Conservation (phyloP, 2,113 vertebrate species). For the Apodemus sylvaticus region DNA sequence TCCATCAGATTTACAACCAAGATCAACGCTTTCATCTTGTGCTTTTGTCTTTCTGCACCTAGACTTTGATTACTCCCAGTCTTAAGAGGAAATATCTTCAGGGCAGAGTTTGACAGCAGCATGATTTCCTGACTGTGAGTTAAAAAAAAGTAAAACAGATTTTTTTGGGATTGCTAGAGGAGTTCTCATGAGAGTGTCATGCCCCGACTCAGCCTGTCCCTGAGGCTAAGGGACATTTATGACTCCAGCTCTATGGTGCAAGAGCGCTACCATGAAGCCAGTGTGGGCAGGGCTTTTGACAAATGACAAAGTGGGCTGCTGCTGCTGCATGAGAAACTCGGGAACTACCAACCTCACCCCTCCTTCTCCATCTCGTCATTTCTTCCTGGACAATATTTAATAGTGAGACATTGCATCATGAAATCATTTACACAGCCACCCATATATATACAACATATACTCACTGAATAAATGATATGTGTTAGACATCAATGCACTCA, state of each 20-base stretch:
- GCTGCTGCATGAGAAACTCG: not conserved
- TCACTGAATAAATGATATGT: not conserved
- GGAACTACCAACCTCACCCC: not conserved
- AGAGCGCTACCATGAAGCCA: not conserved
- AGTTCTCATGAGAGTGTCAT: not conserved
- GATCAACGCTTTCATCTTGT: not conserved
- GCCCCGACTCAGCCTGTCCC: not conserved
- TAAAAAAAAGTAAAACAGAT: not conserved
- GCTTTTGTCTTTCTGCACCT: not conserved
- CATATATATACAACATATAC: not conserved
- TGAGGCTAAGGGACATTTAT: not conserved
- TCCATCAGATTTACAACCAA: not conserved
- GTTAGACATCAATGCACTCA: rapidly evolving
- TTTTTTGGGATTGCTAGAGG: not conserved
- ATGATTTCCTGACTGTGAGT: not conserved
- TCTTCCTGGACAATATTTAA: not conserved
- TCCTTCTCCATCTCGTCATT: not conserved
- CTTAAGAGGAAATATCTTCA: too few relatives aligned
- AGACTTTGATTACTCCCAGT: not conserved
- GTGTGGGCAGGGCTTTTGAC: rapidly evolving
- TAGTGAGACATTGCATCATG: not conserved
- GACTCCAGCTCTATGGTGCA: not conserved
- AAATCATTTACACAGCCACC: not conserved
- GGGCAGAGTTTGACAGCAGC: not conserved
- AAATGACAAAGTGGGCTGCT: too few relatives aligned